These are phyloP conservation scores for Varanus komodoensis DNA, from an alignment of 2,113 vertebrate species.

Conservation along the genomic window DNA sequence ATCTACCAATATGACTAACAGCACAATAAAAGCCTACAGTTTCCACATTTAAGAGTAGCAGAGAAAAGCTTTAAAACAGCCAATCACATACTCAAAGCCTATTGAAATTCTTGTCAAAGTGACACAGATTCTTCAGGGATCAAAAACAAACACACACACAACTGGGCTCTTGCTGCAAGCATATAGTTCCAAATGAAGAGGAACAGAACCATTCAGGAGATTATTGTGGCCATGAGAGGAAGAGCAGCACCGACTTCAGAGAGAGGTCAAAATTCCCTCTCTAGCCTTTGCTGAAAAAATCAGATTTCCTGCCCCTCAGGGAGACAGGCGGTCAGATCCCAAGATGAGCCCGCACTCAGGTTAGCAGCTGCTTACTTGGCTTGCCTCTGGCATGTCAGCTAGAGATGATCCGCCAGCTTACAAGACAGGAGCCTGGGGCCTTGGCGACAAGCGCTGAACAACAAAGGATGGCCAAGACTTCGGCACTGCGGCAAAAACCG, in stretches of 20 bases:
- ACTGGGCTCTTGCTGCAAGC: background rate
- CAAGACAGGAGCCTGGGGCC: background rate
- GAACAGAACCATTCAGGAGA: background rate
- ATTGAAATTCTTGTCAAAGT: slow-evolving; percentile 7
- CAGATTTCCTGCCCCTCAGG: background rate
- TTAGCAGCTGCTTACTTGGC: background rate
- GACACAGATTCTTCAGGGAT: slow-evolving; percentile 3
- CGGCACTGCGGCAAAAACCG: background rate
- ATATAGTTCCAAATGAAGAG: slow-evolving; percentile 12
- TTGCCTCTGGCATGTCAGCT: background rate
- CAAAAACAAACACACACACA: background rate
- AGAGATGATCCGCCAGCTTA: background rate
- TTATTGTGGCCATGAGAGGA: background rate
- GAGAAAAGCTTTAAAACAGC: background rate
- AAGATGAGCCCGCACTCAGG: background rate
- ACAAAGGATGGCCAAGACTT: background rate
- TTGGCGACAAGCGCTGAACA: background rate
- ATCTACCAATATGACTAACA: background rate
- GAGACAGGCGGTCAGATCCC: background rate
- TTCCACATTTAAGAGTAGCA: background rate
- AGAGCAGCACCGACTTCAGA: background rate
- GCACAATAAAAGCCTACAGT: background rate
- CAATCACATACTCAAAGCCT: background rate
- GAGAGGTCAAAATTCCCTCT: background rate
- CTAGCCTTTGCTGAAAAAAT: background rate